These are phyloP conservation scores for Bombus vancouverensis DNA, from an alignment of 1,140 invertebrate genomes.

Conservation along the genomic window DNA sequence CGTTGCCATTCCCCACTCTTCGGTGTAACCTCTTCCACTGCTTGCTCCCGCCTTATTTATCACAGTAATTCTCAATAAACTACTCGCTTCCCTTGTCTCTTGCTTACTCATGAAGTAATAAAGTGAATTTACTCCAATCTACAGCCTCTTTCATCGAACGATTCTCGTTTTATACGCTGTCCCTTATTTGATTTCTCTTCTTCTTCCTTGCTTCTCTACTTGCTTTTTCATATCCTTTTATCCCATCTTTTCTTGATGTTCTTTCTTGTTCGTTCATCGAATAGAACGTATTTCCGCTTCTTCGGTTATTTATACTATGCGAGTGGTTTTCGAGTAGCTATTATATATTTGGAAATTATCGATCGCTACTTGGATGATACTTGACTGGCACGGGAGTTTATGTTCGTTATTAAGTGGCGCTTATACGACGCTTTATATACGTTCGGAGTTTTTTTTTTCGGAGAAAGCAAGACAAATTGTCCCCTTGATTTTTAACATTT, in stretches of 20 bases:
- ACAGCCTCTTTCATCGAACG: constrained; percentile 52
- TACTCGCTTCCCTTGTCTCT: constrained; percentile 72
- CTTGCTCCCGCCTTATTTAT: constrained; percentile 75
- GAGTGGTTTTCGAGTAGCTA: background rate
- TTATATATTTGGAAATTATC: background rate
- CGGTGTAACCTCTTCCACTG: constrained; percentile 36
- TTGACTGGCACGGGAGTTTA: background rate
- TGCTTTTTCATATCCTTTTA: too few species aligned
- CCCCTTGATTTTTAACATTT: background rate
- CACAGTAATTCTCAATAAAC: constrained; percentile 79
- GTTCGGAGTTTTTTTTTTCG: background rate
- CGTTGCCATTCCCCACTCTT: constrained; percentile 43
- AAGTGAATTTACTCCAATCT: constrained; percentile 75
- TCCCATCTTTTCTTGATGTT: background rate
- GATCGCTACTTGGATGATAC: background rate
- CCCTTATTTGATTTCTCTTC: background rate
- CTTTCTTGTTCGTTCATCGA: background rate
- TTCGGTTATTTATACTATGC: background rate
- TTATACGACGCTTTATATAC: background rate
- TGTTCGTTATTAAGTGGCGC: background rate
- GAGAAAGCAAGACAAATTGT: background rate
- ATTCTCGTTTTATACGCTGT: constrained; percentile 19
- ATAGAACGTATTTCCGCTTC: background rate
- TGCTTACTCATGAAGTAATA: constrained; percentile 70
- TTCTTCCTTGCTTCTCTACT: background rate